phyloP scores from a whole-genome alignment of 1,140 invertebrate species.

The Liolophura sinensis region DNA sequence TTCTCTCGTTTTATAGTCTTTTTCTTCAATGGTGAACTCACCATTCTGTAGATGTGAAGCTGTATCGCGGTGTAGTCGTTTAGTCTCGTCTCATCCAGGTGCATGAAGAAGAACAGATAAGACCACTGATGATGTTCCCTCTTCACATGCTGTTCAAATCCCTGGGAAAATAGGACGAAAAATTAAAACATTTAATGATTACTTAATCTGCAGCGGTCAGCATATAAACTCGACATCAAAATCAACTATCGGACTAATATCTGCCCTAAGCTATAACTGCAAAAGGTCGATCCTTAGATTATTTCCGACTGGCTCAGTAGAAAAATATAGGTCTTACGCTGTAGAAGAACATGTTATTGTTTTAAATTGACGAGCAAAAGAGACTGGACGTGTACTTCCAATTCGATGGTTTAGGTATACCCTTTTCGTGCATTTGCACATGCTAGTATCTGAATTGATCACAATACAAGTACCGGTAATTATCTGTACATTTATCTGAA shows the following conservation, averaged over 20 bases:
- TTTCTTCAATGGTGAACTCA: constrained; percentile 17
- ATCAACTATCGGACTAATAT: background rate
- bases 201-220: background rate
- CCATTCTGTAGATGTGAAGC: constrained; percentile 45
- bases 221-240: background rate
- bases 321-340: too few relatives aligned
- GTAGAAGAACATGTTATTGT: too few relatives aligned
- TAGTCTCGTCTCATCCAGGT: constrained; percentile 47
- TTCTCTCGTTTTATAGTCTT: too few relatives aligned
- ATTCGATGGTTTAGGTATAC: too few relatives aligned
- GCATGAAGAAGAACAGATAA: constrained; percentile 56
- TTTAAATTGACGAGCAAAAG: too few relatives aligned
- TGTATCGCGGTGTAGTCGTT: constrained; percentile 55
- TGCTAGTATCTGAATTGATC: too few relatives aligned
- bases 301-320: too few relatives aligned
- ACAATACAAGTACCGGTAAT: too few relatives aligned
- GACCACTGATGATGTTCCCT: constrained; percentile 55
- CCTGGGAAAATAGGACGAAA: constrained; percentile 23
- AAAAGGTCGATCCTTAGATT: too few relatives aligned
- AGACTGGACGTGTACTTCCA: too few relatives aligned
- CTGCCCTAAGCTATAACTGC: background rate
- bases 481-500: too few relatives aligned
- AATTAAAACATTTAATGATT: background rate
- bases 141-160: constrained; percentile 53
- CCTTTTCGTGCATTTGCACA: too few relatives aligned